Base-by-base conservation (phyloP, 2,888 invertebrate species). In the Cistogaster globosa region DNA sequence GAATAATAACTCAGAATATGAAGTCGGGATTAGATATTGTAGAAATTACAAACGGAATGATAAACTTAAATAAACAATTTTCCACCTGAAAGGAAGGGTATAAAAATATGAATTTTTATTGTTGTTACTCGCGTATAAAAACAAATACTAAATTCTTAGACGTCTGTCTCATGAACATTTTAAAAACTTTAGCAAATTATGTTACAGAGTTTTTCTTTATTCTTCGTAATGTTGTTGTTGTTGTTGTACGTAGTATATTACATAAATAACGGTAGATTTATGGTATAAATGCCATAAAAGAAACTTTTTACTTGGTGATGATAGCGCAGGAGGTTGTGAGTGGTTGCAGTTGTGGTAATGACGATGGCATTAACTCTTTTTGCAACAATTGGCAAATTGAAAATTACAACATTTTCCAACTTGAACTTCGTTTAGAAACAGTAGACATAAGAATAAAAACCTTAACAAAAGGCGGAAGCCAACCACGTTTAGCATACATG, bases 251-350 rank as follows among this genome's bases (percentile, higher is more conserved):
- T 48, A 55, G 76, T 67, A 76, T 71, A 58, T 45, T 84, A 78
- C 74, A 85, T 82, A 82, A 82, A 74, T 85, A 85, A 85, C 85
- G 85, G 85, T 82, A 82, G 74, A 82, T 82, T 74, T 85, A 74
- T 81, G 77, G 69, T 74, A 57, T 77, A 74, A 80, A 74, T 84
- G 68, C 68, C 65, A 72, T 62, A 77, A 68, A 77, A 81, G 48
- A 68, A 77, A 60, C 45, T 60, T 55, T 67, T 58, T 74, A 58
- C 62, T 60, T 22, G 18, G 14, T 26, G 18, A n/a, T 26, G 20
- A 16, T 75, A 60, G 42, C 38, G 63, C 42, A 42, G 42, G 42
- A 42, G 42, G 42, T 42, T 42, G 42, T 12, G 42, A 42, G 16
- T 74, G 68, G 51, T 53, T 36, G 32, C n/a, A 32, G 57, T 67